Conservation (phyloP, 2,888 invertebrate genomes). For the Ornithoptera priamus region DNA sequence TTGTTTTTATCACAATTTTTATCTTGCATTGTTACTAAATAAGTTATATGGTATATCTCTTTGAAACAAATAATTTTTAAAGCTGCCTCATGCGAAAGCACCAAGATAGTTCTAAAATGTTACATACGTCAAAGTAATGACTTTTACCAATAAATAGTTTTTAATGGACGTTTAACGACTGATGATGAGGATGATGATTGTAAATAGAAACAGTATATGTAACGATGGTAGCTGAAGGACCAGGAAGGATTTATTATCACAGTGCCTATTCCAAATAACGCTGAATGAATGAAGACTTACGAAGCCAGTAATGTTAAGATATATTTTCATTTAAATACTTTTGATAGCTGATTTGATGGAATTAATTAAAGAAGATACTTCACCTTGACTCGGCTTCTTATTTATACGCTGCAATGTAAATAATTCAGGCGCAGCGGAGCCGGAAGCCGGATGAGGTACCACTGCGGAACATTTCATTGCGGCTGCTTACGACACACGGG, state of each 20-base stretch:
- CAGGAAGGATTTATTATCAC: not conserved
- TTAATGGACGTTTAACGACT: too few relatives aligned
- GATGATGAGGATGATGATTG: too few relatives aligned
- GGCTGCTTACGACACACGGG: constrained; percentile 65
- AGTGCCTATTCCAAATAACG: too few relatives aligned
- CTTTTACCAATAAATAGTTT: too few relatives aligned
- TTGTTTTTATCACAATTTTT: not conserved
- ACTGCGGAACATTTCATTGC: constrained; percentile 58
- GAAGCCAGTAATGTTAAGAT: not conserved
- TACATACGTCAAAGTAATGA: not conserved
- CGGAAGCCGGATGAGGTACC: constrained; percentile 39
- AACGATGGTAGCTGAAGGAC: not conserved
- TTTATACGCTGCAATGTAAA: constrained; percentile 46
- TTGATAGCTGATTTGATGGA: constrained; percentile 18
- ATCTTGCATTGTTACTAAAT: constrained; percentile 6
- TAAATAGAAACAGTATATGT: too few relatives aligned
- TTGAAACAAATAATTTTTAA: not conserved
- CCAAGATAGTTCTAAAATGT: not conserved
- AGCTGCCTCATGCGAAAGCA: not conserved
- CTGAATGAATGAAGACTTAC: too few relatives aligned
- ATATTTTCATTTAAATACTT: constrained; percentile 13
- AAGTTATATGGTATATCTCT: not conserved
- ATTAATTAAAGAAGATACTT: constrained; percentile 52
- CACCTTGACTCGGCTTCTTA: constrained; percentile 33
- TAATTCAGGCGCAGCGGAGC: constrained; percentile 48